Percentiles rank a stretch among this genome's conserved stretches.
These are phyloP conservation scores for Tetragnatha montana DNA, from an alignment of 2,888 invertebrate genomes.

Conservation along the genomic window DNA sequence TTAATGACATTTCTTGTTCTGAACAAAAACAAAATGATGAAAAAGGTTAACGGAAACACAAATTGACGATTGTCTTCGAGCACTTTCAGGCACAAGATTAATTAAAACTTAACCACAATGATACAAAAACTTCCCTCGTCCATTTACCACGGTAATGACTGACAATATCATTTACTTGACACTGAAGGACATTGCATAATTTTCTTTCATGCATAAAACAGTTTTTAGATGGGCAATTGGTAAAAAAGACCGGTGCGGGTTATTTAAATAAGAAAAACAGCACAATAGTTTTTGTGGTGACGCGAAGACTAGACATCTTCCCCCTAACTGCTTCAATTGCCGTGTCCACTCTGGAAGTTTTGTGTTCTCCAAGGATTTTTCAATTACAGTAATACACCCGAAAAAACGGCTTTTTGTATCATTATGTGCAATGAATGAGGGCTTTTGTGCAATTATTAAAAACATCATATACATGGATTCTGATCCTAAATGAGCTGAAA, in stretches of 20 bases:
- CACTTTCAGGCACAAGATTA: too few species aligned
- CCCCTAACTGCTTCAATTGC: constrained; percentile 7
- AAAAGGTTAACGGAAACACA: too few species aligned
- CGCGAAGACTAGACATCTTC: constrained; percentile 1
- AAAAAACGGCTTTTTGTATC: neutral
- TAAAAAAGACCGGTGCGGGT: neutral
- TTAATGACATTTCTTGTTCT: too few species aligned
- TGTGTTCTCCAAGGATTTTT: constrained; percentile 23
- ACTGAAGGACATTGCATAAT: neutral
- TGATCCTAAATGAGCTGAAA: too few species aligned
- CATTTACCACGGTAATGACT: too few species aligned
- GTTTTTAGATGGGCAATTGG: neutral
- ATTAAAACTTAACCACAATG: too few species aligned
- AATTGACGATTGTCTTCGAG: too few species aligned
- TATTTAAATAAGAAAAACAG: neutral
- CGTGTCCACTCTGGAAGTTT: neutral
- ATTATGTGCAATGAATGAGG: neutral
- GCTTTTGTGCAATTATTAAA: neutral
- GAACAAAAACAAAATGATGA: too few species aligned
- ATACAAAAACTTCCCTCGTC: too few species aligned
- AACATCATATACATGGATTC: neutral
- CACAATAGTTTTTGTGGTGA: constrained; percentile 13
- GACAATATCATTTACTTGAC: neutral
- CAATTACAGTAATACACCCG: neutral
- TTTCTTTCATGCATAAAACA: neutral